Evolutionary conservation across 2,888 invertebrate species (phyloP).

Genomic region (Agrilus mali): DNA sequence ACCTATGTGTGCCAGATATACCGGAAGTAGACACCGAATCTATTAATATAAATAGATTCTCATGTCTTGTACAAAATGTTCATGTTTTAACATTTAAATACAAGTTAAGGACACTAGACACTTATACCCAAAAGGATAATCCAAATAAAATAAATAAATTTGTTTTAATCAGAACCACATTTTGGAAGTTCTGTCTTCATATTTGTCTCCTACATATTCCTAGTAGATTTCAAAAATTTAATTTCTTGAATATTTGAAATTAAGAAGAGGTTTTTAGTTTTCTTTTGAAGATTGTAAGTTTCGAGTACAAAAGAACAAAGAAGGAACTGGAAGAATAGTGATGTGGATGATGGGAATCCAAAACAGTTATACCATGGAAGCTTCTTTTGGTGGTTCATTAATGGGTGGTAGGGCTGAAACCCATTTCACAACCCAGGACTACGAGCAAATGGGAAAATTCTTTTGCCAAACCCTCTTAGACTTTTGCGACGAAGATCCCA

Average conservation of each 20-base stretch:
- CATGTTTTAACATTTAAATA: no score
- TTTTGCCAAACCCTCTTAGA: conserved; percentile 90
- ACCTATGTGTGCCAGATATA: neutral
- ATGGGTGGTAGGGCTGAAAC: conserved; percentile 69
- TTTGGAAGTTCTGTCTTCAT: no score
- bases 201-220: no score
- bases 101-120: no score
- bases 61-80: no score
- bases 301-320: conserved; percentile 84
- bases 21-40: neutral
- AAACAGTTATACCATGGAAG: conserved; percentile 92
- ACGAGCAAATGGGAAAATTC: conserved; percentile 71
- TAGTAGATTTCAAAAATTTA: no score
- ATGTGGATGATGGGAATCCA: conserved; percentile 92
- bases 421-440: conserved; percentile 71
- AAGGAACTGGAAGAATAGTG: conserved; percentile 88
- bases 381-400: conserved; percentile 84
- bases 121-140: no score
- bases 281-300: conserved; percentile 91
- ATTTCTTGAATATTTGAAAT: neutral
- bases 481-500: conserved; percentile 77
- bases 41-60: neutral
- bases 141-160: no score
- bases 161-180: no score
- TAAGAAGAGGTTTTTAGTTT: conserved; percentile 46